phyloP scores from a whole-genome alignment of 1,140 invertebrate species.

The Drosophila subpulchrella region DNA sequence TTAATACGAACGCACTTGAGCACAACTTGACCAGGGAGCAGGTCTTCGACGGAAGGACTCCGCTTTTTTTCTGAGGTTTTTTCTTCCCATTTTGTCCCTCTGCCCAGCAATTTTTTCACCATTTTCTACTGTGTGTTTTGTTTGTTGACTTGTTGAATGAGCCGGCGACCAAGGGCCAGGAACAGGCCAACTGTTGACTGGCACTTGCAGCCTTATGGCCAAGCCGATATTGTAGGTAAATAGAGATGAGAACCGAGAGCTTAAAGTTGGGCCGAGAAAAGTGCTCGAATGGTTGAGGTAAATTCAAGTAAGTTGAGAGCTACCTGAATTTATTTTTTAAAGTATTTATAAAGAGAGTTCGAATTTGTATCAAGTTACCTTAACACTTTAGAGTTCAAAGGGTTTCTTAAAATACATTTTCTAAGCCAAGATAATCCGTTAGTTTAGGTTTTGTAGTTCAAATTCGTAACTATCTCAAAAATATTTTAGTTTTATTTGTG shows the following conservation, averaged over 20 bases:
- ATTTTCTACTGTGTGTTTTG: conserved; percentile 51
- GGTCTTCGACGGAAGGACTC: conserved; percentile 12
- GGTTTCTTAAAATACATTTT: too few relatives aligned
- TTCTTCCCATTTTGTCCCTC: too few relatives aligned
- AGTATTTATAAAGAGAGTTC: not conserved
- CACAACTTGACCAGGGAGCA: conserved; percentile 59
- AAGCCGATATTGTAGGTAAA: conserved; percentile 47
- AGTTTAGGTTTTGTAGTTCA: too few relatives aligned
- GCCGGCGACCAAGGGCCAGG: conserved; percentile 32
- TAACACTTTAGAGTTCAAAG: too few relatives aligned
- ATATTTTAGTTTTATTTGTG: too few relatives aligned
- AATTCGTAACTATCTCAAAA: too few relatives aligned
- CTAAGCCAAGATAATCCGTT: too few relatives aligned
- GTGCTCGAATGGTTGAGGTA: not conserved
- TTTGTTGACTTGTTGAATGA: conserved; percentile 79
- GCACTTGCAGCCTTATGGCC: conserved; percentile 47
- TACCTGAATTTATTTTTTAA: not conserved
- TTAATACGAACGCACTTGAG: conserved; percentile 78
- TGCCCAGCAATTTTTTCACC: conserved; percentile 30
- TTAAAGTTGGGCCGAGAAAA: conserved; percentile 20
- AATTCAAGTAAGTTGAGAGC: not conserved
- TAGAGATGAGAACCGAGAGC: conserved; percentile 8
- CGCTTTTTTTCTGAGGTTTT: conserved; percentile 41
- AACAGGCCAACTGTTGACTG: conserved; percentile 60
- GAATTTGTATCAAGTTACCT: not conserved